These are phyloP conservation scores for Laticauda laticaudata DNA, from an alignment of 2,113 vertebrate genomes.

Conservation along the genomic window DNA sequence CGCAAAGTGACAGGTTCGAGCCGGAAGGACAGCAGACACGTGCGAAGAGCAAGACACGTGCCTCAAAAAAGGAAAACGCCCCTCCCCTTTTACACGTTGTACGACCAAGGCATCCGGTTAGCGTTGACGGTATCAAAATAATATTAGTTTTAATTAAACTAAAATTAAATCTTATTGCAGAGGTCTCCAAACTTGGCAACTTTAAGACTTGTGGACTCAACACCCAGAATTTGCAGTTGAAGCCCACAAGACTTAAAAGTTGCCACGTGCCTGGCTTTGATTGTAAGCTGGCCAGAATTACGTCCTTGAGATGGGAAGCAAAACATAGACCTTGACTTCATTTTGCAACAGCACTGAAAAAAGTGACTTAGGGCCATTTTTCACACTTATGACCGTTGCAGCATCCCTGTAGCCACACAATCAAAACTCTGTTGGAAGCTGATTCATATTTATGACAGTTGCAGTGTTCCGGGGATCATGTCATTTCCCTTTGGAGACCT, in stretches of 20 bases:
- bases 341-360: not conserved
- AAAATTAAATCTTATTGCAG: not conserved
- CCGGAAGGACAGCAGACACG: not conserved
- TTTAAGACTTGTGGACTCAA: too few species aligned
- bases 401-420: not conserved
- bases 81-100: fast-evolving
- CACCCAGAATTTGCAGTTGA: too few species aligned
- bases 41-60: not conserved
- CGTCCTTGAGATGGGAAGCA: not conserved
- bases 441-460: not conserved
- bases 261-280: not conserved
- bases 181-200: too few species aligned
- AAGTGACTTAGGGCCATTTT: not conserved
- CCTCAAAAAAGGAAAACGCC: not conserved
- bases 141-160: not conserved
- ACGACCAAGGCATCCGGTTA: not conserved
- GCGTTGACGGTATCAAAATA: not conserved
- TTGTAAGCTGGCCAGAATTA: not conserved
- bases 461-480: not conserved
- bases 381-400: not conserved
- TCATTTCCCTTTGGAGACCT: too few species aligned
- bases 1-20: not conserved
- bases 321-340: not conserved
- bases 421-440: not conserved
- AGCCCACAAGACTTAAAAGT: too few species aligned